A percentile compares a stretch with the other conserved stretches of the same genome.
Conservation (phyloP, 30 jellyfish, hydroid and myxozoan genomes). For the Aurelia sp. region DNA sequence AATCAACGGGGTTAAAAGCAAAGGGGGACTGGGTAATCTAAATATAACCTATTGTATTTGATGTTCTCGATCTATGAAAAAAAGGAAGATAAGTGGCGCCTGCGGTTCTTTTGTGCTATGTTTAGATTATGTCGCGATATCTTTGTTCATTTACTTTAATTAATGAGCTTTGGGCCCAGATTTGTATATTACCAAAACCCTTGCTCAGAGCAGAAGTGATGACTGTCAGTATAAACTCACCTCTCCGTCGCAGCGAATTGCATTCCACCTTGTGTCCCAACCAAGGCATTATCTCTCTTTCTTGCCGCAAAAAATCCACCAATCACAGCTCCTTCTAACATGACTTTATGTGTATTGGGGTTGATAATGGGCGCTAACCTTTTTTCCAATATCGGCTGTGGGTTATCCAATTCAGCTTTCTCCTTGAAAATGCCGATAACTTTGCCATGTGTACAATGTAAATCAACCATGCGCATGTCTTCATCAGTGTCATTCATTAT, state of each 20-base stretch:
- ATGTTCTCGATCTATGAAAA: no score
- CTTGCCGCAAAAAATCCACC: constrained; percentile 54
- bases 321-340: constrained; percentile 37
- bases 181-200: no score
- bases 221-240: neutral
- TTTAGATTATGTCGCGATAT: no score
- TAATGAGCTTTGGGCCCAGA: no score
- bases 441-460: constrained; percentile 56
- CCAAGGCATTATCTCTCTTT: constrained; percentile 34
- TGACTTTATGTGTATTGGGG: constrained; percentile 39
- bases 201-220: no score
- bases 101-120: no score
- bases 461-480: constrained; percentile 44
- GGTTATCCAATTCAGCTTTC: constrained; percentile 49
- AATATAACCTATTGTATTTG: no score
- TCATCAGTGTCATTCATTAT: constrained; percentile 41
- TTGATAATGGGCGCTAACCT: constrained; percentile 38
- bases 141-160: no score
- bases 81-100: no score
- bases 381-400: constrained; percentile 45
- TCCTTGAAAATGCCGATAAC: constrained; percentile 54
- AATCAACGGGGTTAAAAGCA: no score
- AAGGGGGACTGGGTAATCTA: no score
- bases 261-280: constrained; percentile 57
- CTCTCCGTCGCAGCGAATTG: constrained; percentile 41